These are phyloP conservation scores for Drosophila affinis DNA, from an alignment of 2,888 invertebrate genomes.

Conservation along the genomic window DNA sequence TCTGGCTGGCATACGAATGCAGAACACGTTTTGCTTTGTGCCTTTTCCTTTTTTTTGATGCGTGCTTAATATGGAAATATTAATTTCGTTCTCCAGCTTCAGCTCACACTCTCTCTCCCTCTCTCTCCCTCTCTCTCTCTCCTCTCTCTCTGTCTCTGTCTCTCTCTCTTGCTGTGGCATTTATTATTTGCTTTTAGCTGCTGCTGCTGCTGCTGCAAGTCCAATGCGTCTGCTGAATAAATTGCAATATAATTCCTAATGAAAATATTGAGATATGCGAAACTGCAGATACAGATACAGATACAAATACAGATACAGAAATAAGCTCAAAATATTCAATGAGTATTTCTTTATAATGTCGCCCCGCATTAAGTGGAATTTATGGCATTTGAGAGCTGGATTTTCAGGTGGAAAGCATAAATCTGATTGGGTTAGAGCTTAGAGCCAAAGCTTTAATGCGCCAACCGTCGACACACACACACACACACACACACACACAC, in stretches of 20 bases:
- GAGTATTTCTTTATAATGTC: not conserved
- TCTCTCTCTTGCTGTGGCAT: conserved; percentile 5
- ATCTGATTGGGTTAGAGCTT: not conserved
- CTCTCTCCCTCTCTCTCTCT: conserved; percentile 10
- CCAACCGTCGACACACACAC: conserved; percentile 2
- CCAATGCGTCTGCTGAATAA: conserved; percentile 19
- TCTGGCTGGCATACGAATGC: conserved; percentile 6
- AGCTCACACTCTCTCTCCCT: conserved; percentile 8
- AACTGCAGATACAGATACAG: not conserved
- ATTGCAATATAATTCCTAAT: conserved; percentile 47
- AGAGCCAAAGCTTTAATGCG: conserved; percentile 12
- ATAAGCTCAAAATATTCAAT: conserved; percentile 1
- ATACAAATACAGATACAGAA: conserved; percentile 9
- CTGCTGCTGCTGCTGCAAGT: conserved; percentile 1
- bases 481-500: too few species aligned
- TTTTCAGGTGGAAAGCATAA: not conserved
- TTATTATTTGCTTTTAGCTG: conserved; percentile 36
- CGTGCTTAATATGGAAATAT: conserved; percentile 64
- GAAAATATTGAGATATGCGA: conserved; percentile 24
- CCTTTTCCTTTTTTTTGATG: conserved; percentile 41
- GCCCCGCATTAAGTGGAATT: conserved; percentile 19
- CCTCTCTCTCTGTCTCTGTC: conserved; percentile 7
- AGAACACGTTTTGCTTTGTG: conserved; percentile 46
- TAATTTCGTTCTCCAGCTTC: conserved; percentile 51
- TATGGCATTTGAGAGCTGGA: conserved; percentile 8